These are phyloP conservation scores for Lasioglossum figueresi DNA, from an alignment of 2,888 invertebrate genomes.

Conservation along the genomic window DNA sequence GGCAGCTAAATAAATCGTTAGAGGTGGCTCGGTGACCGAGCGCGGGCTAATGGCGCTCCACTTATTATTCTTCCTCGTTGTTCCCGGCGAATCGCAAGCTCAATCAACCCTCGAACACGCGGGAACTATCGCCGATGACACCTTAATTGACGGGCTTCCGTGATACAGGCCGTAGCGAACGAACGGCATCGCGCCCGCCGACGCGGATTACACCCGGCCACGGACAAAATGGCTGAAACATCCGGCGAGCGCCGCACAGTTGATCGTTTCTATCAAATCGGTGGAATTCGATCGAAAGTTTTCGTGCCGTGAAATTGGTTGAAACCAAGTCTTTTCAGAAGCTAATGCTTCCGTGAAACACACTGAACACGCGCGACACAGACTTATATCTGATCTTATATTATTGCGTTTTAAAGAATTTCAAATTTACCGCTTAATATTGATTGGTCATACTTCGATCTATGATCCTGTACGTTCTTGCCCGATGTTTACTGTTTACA, in stretches of 20 bases:
- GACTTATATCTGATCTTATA: neutral
- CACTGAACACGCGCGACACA: neutral
- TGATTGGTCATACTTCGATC: no score
- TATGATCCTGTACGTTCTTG: no score
- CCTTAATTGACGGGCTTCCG: conserved; percentile 23
- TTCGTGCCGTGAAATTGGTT: neutral
- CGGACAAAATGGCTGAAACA: conserved; percentile 54
- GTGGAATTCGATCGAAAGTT: neutral
- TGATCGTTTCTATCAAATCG: neutral
- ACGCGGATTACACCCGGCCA: neutral
- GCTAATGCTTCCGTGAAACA: neutral
- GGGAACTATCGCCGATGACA: conserved; percentile 22
- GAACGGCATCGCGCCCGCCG: neutral
- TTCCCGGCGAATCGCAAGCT: conserved; percentile 22
- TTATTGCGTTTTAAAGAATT: no score
- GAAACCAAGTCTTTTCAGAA: neutral
- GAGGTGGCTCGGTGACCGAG: conserved; percentile 45
- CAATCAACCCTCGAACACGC: conserved; percentile 29
- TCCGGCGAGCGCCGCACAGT: neutral
- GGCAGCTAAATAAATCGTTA: conserved; percentile 63
- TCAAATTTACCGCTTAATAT: no score
- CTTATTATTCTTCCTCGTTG: conserved; percentile 43
- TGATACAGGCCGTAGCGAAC: neutral
- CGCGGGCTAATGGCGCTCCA: conserved; percentile 59
- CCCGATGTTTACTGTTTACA: no score